These are phyloP conservation scores for Charaxes varanes DNA, from an alignment of 1,140 invertebrate genomes.

Conservation along the genomic window DNA sequence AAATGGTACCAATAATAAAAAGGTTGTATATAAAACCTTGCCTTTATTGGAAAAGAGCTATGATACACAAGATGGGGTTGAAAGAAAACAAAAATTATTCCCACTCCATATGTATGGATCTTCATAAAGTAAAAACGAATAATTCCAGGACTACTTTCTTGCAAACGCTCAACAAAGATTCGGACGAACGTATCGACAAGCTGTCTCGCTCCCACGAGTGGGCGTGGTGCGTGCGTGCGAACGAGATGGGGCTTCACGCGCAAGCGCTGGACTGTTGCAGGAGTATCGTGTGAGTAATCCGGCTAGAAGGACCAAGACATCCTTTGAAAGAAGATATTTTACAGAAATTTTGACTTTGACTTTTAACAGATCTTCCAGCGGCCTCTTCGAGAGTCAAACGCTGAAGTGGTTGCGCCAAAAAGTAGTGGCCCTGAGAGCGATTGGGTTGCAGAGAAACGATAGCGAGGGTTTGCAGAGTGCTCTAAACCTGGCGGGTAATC, in stretches of 20 bases:
- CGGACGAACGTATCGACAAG: background rate
- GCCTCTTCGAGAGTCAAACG: slow-evolving; percentile 19
- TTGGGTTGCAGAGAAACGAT: slow-evolving; percentile 23
- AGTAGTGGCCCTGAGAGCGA: slow-evolving; percentile 21
- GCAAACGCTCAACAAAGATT: background rate
- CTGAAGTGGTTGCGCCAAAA: slow-evolving; percentile 30
- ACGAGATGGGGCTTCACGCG: slow-evolving; percentile 22
- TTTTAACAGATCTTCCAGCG: slow-evolving; percentile 12
- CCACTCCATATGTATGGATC: too few species aligned
- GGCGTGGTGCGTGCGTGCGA: slow-evolving; percentile 30
- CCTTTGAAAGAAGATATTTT: background rate
- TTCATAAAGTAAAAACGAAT: too few species aligned
- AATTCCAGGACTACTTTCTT: slow-evolving; percentile 6
- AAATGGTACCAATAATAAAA: too few species aligned
- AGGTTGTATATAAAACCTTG: too few species aligned
- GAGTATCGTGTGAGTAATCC: slow-evolving; percentile 23
- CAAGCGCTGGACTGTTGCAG: slow-evolving; percentile 24
- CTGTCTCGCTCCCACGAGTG: slow-evolving; percentile 30
- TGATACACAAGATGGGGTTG: too few species aligned
- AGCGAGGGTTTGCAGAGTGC: slow-evolving; percentile 10
- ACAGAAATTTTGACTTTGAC: background rate
- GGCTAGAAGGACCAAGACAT: background rate
- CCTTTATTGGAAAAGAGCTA: too few species aligned
- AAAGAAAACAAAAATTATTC: too few species aligned
- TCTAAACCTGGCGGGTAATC: slow-evolving; percentile 15